Base-by-base conservation (phyloP, 2,797 vertebrate genomes). In the Neosilurus mollespiculum region DNA sequence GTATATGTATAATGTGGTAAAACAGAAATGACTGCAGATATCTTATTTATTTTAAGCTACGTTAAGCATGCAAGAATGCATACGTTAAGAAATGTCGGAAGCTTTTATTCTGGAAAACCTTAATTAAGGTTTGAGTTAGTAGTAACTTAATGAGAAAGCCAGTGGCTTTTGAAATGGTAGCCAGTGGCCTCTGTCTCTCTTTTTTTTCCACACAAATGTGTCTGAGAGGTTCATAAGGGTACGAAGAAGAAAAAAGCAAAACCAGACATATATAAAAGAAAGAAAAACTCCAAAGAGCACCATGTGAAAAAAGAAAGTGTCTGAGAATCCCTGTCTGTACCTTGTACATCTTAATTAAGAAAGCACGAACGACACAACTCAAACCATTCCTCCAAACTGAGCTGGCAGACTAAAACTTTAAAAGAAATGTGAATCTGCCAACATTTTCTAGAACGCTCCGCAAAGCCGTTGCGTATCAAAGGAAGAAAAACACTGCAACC, bases 251-350 rank as follows among this genome's bases (percentile, higher is more conserved):
- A 8, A 4, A 72, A 72, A 16, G n/a, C n/a, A 24, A 24, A 71
- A 53, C n/a, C 49, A 26, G n/a, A 26, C 49, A 16, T 22, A 53
- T 24, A 53, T 53, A 24, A 71, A 72, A 14, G 70, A 24, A 24
- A 53, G 12, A 53, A 24, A 24, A 71, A 51, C 4, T 71, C 7
- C 24, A 53, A 71, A 24, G 69, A 24, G 22, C 7, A 2, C 5
- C 16, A 16, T 16, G 3, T 8, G 18, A 54, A 10, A 71, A 49
- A 49, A 71, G 18, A 59, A 59, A 59, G 26, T 14, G 18, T 34
- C 72, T 56, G 71, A 37, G 34, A 76, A 59, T 22, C 53, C 72
- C 54, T 34, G 54, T 76, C 54, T 76, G 26, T 34, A 76, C 16
- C 12, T 22, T 76, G 26, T 34, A 34, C 26, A 9, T 59, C 30